Evolutionary conservation across 2,888 invertebrate genomes (phyloP), one percentile per base, ranked within the genome.

Genomic region (Balanococcus diminutus): DNA sequence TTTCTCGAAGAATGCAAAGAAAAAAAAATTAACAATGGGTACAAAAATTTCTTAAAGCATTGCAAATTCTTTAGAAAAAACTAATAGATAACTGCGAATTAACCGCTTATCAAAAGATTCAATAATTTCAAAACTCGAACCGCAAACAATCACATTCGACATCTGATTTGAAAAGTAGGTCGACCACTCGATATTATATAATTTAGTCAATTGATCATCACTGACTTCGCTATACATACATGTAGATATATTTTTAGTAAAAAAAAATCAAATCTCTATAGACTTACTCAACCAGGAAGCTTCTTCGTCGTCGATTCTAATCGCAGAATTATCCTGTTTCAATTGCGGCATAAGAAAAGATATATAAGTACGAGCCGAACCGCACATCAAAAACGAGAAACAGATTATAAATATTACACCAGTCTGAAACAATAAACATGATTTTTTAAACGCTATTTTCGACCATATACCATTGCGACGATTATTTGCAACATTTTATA

Each of bases 201-300:
- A n/a, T n/a, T n/a, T n/a, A n/a, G n/a, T n/a, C n/a, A 36, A 46
- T 46, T 46, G n/a, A n/a, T 46, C 46, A 46, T 46, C 46, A 14
- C 11, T n/a, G n/a, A n/a, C n/a, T n/a, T n/a, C 42, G 42, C 11
- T 46, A 46, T 14, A n/a, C 14, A 16, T 46, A n/a, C 14, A 46
- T 14, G 14, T 42, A 9, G 2, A 14, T 9, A 42, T n/a, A 16
- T 61, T 25, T 5, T 9, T 61, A 8, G 11, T 9, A 9, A 25
- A 22, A 2, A 25, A 61, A 61, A 11, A 9, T 61, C n/a, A 2
- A 8, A 61, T 25, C 1, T n/a, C n/a, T n/a, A n/a, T n/a, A 61
- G 16, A 19, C 84, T 61, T 84, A 84, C 84, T 39, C 61, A 84
- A 84, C 84, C 84, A 84, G 19, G 84, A 84, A 25, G 84, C 84